A percentile compares a stretch with the other conserved stretches of the same genome.
Conservation (phyloP, 2,888 invertebrate species). For the Esperia sulphurella region DNA sequence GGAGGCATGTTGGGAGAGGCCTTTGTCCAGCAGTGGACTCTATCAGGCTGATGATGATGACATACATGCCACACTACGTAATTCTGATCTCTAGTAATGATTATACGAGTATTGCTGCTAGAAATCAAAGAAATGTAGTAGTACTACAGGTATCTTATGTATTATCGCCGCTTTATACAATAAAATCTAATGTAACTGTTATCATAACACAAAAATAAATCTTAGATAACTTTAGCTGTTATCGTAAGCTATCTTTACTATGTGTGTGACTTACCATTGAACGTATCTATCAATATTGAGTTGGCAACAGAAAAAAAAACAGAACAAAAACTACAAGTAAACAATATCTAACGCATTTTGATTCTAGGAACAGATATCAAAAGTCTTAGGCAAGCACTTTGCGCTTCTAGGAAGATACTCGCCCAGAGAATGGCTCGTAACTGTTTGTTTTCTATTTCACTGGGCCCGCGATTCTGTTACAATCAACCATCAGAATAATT, state of each 20-base stretch:
- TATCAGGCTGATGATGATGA: no score
- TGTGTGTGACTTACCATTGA: not conserved
- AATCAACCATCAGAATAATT: no score
- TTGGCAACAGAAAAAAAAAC: not conserved
- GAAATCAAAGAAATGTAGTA: no score
- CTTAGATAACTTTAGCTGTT: no score
- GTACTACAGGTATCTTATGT: no score
- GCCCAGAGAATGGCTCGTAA: not conserved
- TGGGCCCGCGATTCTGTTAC: not conserved
- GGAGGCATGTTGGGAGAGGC: no score
- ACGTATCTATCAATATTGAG: not conserved
- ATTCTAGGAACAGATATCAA: conserved; percentile 22
- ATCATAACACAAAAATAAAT: no score
- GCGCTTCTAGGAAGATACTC: conserved; percentile 9
- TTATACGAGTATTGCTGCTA: no score
- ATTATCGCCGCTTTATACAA: conserved; percentile 9
- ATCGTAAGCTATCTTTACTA: no score
- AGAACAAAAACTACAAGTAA: not conserved
- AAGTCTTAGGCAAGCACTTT: conserved; percentile 15
- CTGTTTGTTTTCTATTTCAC: conserved; percentile 5
- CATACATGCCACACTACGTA: no score
- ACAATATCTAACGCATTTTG: conserved; percentile 6
- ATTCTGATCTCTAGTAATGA: no score
- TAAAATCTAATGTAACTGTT: conserved; percentile 6
- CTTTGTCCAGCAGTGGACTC: no score